Percentiles rank a stretch among this genome's conserved stretches.
These are phyloP conservation scores for Sinocyclocheilus maitianheensis DNA, from an alignment of 2,113 vertebrate species.

Conservation along the genomic window DNA sequence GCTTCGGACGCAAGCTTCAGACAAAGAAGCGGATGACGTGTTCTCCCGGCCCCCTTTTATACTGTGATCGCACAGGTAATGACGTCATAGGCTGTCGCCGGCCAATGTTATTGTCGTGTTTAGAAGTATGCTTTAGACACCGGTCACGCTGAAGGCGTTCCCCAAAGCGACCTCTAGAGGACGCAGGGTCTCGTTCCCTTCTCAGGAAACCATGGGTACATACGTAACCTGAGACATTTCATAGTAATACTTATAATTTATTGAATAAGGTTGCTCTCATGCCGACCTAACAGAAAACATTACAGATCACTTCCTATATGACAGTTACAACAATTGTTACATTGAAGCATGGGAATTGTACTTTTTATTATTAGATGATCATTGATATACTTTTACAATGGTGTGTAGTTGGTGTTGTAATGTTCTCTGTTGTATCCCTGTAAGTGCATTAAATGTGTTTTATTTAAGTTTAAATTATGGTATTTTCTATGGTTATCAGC, in stretches of 20 bases:
- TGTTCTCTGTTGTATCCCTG: too few species aligned
- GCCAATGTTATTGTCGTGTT: too few species aligned
- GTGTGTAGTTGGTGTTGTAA: not conserved
- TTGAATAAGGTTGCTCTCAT: not conserved
- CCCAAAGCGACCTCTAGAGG: too few species aligned
- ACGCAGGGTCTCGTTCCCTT: too few species aligned
- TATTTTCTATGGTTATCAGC: not conserved
- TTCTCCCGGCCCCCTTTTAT: too few species aligned
- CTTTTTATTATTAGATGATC: not conserved
- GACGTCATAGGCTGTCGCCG: too few species aligned
- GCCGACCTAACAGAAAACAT: not conserved
- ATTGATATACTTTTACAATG: not conserved
- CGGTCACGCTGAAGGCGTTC: too few species aligned
- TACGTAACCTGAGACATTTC: not conserved
- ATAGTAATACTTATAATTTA: not conserved
- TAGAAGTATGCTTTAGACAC: too few species aligned
- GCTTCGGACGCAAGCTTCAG: too few species aligned
- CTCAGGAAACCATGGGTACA: too few species aligned
- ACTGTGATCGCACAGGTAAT: too few species aligned
- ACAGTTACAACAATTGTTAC: not conserved
- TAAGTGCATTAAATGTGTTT: not conserved
- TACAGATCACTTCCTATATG: not conserved
- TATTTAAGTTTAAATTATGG: not conserved
- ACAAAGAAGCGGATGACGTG: too few species aligned
- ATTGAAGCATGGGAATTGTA: not conserved